Percentiles rank a stretch among this genome's conserved stretches.
phyloP scores from a whole-genome alignment of 2,888 invertebrate species.

The Caprella mutica region DNA sequence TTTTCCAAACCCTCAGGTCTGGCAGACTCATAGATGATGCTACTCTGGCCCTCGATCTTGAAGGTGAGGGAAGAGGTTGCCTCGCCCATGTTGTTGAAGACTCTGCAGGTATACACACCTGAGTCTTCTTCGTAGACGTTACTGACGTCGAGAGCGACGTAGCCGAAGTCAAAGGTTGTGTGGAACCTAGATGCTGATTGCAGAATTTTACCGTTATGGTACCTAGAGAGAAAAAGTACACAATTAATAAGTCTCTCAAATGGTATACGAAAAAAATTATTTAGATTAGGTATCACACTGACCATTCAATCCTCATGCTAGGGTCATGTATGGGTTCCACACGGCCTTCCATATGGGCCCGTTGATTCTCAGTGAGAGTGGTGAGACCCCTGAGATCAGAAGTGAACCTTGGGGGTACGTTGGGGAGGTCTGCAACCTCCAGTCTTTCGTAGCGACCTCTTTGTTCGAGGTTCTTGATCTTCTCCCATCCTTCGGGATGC shows the following conservation, averaged over 20 bases:
- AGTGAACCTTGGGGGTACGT: conserved; percentile 68
- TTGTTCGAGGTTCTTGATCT: conserved; percentile 80
- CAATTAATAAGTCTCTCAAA: too few species aligned
- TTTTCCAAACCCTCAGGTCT: conserved; percentile 90
- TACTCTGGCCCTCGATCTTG: conserved; percentile 59
- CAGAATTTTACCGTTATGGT: conserved; percentile 81
- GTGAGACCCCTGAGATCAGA: conserved; percentile 73
- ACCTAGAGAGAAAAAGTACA: too few species aligned
- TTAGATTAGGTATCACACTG: too few species aligned
- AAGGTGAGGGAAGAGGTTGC: conserved; percentile 70
- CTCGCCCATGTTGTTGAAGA: conserved; percentile 81
- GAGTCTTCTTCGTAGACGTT: conserved; percentile 91
- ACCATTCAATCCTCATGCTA: conserved; percentile 75
- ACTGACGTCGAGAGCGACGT: conserved; percentile 86
- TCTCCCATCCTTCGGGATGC: conserved; percentile 82
- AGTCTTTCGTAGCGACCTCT: conserved; percentile 65
- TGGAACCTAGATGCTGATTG: conserved; percentile 84
- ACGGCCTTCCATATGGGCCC: conserved; percentile 87
- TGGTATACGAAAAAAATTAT: too few species aligned
- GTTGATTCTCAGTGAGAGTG: conserved; percentile 79
- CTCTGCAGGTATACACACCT: conserved; percentile 86
- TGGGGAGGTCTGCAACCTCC: conserved; percentile 61
- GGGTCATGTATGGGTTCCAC: conserved; percentile 83
- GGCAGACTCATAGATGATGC: conserved; percentile 77
- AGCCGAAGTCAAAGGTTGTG: conserved; percentile 94